Conservation (phyloP, 2,888 invertebrate species). For the Heteropelma amictum region DNA sequence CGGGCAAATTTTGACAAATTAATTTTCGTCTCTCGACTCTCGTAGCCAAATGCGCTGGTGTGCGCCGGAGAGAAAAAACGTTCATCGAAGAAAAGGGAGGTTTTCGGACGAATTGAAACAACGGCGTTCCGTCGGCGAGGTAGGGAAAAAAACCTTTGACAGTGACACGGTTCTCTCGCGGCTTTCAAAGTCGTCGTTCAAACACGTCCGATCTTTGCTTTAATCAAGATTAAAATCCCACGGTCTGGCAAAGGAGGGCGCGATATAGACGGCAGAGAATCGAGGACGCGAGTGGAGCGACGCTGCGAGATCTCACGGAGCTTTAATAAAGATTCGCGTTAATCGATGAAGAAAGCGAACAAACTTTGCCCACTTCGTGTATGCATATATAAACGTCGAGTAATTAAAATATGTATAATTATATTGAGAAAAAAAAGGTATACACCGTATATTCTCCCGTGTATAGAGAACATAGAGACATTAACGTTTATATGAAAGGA, state of each 20-base stretch:
- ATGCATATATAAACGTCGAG: background rate
- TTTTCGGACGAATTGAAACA: constrained; percentile 46
- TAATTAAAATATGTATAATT: background rate
- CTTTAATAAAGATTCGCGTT: constrained; percentile 56
- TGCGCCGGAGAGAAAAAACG: background rate
- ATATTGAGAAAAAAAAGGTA: no score
- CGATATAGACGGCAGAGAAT: no score
- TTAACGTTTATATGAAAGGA: background rate
- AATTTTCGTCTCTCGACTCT: no score
- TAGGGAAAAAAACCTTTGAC: constrained; percentile 1
- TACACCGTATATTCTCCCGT: no score
- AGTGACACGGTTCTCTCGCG: constrained; percentile 39
- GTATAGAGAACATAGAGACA: no score
- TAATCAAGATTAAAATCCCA: constrained; percentile 67
- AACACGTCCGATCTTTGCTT: constrained; percentile 53
- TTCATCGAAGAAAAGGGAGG: constrained; percentile 4
- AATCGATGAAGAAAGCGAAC: constrained; percentile 44
- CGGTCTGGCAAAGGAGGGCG: constrained; percentile 13
- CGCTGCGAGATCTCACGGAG: constrained; percentile 23
- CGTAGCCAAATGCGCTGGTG: no score
- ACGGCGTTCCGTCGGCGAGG: constrained; percentile 16
- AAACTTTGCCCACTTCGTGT: background rate
- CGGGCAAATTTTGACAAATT: no score
- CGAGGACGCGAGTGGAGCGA: background rate
- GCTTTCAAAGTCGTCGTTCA: constrained; percentile 20